Base-by-base conservation (phyloP, 1,140 invertebrate genomes). In the Pseudomyrmex dendroicus region DNA sequence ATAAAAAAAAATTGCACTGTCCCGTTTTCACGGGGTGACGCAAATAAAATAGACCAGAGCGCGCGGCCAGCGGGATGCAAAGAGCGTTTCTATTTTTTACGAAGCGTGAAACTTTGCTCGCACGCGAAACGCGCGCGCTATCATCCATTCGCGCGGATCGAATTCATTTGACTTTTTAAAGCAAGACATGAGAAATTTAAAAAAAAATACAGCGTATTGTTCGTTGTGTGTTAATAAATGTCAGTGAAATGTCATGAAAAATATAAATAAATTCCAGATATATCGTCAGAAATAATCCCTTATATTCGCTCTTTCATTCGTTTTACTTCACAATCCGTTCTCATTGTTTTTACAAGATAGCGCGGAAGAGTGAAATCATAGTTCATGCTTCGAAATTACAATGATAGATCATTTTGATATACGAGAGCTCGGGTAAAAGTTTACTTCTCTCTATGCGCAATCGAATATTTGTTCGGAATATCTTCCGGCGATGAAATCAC, bases 401-500 rank as follows among this genome's bases (percentile, higher is more conserved):
- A 59, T 61, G 82, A 76, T 85, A 74, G 72, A 83, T 72, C 72
- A 78, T 54, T 63, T 52, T 74, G 78, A 74, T 80, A 72, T 72
- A 82, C 25, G 44, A 12, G 17, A 9, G 9, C 5, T 20, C 70
- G 44, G 25, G 8, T 54, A 80, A 54, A 84, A 57, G 61, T 86
- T 84, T 73, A 67, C 64, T 76, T 87, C 57, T 84, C 50, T 2
- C 1, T 44, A 48, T 63, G 85, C 10, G 57, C 80, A 73, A 78
- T 56, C 73, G 61, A 78, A 84, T 82, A 74, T 82, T 48, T 48
- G 35, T 15, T 35, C 35, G 17, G 56, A 56, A 70, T 82, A 52
- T 87, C 62, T 61, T 68, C 50, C 70, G 25, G 17, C 67, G 76
- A 78, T 87, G 86, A 85, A 66, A 83, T 87, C 83, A 85, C 59